Base-by-base conservation (phyloP, 2,888 invertebrate genomes). In the Leucophenga montana region DNA sequence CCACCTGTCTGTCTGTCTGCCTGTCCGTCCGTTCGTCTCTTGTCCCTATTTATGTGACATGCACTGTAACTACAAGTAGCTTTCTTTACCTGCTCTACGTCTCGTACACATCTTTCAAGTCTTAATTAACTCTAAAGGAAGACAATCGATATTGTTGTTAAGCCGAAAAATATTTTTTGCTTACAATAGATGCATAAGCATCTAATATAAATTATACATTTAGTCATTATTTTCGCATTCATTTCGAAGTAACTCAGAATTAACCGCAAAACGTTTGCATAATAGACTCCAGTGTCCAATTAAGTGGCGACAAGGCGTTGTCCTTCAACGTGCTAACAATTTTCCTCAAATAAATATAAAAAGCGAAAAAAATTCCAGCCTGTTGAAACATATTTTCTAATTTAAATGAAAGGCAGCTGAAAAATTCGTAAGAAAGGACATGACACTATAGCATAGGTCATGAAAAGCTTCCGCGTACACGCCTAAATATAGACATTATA, bases 401-500 rank as follows among this genome's bases (percentile, higher is more conserved):
- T 61, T 61, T 61, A 57, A 57, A 57, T 61, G 18, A 57, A 57
- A 33, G 22, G 57, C 16, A 44, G 27, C 31, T 27, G n/a, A 8
- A 13, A 27, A 31, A 50, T n/a, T n/a, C n/a, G n/a, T n/a, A 65
- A 48, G 22, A 65, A 65, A 16, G 27, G 20, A 50, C 31, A 50
- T n/a, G n/a, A n/a, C n/a, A n/a, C n/a, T n/a, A n/a, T n/a, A n/a
- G n/a, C n/a, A 20, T 22, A 65, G 22, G 48, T 16, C 6, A 61
- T 33, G 16, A 39, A 61, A 61, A 61, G 33, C 18, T 13, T 61
- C 39, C 8, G 76, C 75, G 77, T 81, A 80, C 69, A 68, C 74
- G 83, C 79, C 81, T 82, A 82, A 82, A 80, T 73, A 81, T 72
- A 69, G 73, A 82, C 83, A 83, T 83, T 83, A 82, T 78, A 83